These are phyloP conservation scores for Sebastes schlegelii DNA, from an alignment of 2,113 vertebrate genomes.

Conservation along the genomic window DNA sequence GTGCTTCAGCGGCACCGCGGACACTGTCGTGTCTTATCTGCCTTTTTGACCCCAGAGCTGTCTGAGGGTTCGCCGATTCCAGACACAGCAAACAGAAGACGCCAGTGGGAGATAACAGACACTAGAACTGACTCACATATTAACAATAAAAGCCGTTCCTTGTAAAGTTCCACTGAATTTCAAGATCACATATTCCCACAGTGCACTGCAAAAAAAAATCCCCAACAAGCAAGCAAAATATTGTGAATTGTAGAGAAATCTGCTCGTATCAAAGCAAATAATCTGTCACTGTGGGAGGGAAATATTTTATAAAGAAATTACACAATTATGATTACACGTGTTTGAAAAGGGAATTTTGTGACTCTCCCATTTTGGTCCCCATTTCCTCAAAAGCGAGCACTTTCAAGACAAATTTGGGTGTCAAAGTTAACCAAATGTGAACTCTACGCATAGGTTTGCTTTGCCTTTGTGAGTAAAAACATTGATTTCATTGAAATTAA, in stretches of 20 bases:
- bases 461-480: neutral
- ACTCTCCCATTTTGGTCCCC: neutral
- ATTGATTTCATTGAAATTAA: neutral
- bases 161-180: neutral
- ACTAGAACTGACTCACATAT: conserved; percentile 14
- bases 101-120: conserved; percentile 52
- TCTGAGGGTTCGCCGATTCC: conserved; percentile 53
- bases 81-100: conserved; percentile 50
- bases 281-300: neutral
- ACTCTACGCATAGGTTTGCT: neutral
- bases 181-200: neutral
- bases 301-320: too few relatives aligned
- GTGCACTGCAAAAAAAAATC: neutral
- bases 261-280: neutral
- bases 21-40: conserved; percentile 61
- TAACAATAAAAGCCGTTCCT: conserved; percentile 5
- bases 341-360: neutral
- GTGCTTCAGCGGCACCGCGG: conserved; percentile 27
- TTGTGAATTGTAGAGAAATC: neutral
- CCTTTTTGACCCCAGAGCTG: conserved; percentile 40
- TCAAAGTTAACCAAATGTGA: neutral
- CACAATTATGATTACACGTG: neutral
- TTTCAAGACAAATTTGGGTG: neutral
- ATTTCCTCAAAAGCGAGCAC: neutral
- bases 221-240: neutral